These are phyloP conservation scores for Pyxicephalus adspersus DNA, from an alignment of 2,113 vertebrate species.

Conservation along the genomic window DNA sequence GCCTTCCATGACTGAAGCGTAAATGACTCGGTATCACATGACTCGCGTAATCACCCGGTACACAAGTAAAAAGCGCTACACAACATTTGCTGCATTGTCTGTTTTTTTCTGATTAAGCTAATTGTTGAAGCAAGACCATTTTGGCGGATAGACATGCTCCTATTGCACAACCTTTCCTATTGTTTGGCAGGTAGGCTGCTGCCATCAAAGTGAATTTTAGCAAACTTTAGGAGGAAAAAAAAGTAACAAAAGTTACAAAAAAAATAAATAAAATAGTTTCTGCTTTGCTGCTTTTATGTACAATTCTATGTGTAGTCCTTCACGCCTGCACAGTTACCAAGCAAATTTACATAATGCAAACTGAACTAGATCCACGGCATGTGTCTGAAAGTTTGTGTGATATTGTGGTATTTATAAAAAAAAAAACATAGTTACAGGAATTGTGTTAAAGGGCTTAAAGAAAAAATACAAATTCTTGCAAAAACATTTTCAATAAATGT, in stretches of 20 bases:
- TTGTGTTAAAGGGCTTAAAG: no score
- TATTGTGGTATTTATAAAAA: no score
- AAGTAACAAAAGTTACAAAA: slow-evolving; percentile 7
- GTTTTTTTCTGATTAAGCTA: slow-evolving; percentile 41
- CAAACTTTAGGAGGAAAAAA: background rate
- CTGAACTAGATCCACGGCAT: no score
- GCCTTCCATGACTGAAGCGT: background rate
- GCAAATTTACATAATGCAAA: background rate
- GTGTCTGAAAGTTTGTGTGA: no score
- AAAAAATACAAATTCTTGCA: no score
- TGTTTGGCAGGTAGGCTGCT: slow-evolving; percentile 22
- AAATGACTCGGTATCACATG: no score
- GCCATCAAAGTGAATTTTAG: slow-evolving; percentile 3
- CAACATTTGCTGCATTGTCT: slow-evolving; percentile 13
- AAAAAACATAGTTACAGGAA: no score
- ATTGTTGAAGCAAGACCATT: slow-evolving; percentile 44
- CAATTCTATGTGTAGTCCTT: background rate
- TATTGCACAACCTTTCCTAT: background rate
- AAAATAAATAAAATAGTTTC: background rate
- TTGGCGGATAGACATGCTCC: slow-evolving; percentile 14
- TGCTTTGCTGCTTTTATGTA: background rate
- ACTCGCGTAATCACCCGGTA: no score
- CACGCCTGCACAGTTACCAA: background rate
- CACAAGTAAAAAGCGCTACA: background rate
- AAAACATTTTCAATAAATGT: no score